Evolutionary conservation across 2,113 vertebrate species (phyloP).

Genomic region (Girardinichthys multiradiatus): DNA sequence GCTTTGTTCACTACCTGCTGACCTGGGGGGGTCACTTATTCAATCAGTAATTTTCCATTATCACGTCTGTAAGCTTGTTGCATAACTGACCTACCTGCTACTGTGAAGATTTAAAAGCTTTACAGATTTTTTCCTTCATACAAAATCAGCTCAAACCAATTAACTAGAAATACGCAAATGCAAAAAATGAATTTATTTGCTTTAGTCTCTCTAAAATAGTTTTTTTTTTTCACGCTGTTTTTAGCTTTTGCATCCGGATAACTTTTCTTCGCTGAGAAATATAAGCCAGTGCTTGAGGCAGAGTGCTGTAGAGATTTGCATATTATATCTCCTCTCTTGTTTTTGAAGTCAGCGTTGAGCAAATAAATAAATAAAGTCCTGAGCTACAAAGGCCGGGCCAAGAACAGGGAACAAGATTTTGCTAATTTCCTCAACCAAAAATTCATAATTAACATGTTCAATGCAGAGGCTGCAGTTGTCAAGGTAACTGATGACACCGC

Average conservation of each 20-base stretch:
- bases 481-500: constrained; percentile 76
- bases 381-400: constrained; percentile 31
- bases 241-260: not conserved
- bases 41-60: constrained; percentile 39
- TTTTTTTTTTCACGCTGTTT: not conserved
- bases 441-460: constrained; percentile 67
- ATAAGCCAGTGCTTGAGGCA: constrained; percentile 28
- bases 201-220: not conserved
- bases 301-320: constrained; percentile 50
- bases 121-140: not conserved
- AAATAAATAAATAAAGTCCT: constrained; percentile 6
- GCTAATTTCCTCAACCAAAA: constrained; percentile 63
- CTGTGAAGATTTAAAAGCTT: not conserved
- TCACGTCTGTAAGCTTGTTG: constrained; percentile 13
- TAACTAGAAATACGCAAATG: not conserved
- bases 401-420: constrained; percentile 50
- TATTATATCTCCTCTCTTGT: constrained; percentile 48
- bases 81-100: constrained; percentile 18
- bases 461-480: constrained; percentile 64
- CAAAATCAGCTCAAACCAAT: not conserved
- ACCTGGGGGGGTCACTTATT: constrained; percentile 30
- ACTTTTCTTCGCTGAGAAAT: constrained; percentile 10
- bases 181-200: not conserved
- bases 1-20: constrained; percentile 36
- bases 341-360: constrained; percentile 44